A percentile compares a stretch with the other conserved stretches of the same genome.
Conservation (phyloP, 2,888 invertebrate species). For the Boloria euphrosyne region DNA sequence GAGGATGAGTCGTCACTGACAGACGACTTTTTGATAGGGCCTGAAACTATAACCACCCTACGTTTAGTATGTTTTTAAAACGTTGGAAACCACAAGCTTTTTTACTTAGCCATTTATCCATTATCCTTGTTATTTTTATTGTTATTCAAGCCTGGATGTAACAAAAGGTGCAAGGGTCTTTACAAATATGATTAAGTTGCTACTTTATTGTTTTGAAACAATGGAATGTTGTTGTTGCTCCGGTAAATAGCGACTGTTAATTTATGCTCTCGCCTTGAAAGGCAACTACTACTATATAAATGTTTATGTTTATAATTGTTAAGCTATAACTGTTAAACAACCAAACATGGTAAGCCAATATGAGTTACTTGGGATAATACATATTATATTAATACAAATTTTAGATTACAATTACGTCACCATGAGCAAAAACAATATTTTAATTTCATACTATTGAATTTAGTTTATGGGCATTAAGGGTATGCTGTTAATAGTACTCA, state of each 20-base stretch:
- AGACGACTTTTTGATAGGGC: conserved; percentile 94
- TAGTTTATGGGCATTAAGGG: no score
- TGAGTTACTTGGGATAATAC: no score
- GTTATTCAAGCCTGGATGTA: conserved; percentile 13
- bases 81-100: neutral
- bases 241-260: neutral
- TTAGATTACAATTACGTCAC: no score
- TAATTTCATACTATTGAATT: no score
- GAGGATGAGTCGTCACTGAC: conserved; percentile 92
- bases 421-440: no score
- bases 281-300: neutral
- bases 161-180: conserved; percentile 24
- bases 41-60: conserved; percentile 75
- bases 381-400: no score
- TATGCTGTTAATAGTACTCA: no score
- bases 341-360: neutral
- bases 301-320: neutral
- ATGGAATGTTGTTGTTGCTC: conserved; percentile 19
- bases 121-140: neutral
- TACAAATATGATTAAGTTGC: conserved; percentile 27
- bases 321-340: neutral
- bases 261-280: neutral
- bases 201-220: conserved; percentile 27
- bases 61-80: conserved; percentile 14
- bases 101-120: neutral